Conservation (phyloP, 2,888 invertebrate species). For the Apodemia hepburni region DNA sequence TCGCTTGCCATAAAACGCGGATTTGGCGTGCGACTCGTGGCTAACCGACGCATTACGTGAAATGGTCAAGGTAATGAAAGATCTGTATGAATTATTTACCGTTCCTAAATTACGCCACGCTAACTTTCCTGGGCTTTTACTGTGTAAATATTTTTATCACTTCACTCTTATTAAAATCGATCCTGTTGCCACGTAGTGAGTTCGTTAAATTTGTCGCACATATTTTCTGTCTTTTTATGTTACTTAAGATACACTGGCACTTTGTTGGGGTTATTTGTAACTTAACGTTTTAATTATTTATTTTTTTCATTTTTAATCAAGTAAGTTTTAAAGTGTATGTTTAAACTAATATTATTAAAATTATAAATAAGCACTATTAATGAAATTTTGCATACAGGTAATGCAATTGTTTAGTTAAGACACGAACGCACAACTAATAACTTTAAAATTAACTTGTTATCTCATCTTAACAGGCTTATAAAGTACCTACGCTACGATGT, state of each 20-base stretch:
- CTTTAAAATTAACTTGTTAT: background rate
- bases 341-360: background rate
- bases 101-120: conserved; percentile 62
- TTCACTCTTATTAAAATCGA: conserved; percentile 11
- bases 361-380: background rate
- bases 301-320: background rate
- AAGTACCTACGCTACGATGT: no score
- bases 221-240: background rate
- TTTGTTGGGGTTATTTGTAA: conserved; percentile 10
- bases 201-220: conserved; percentile 13
- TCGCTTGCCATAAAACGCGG: conserved; percentile 48
- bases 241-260: conserved; percentile 10
- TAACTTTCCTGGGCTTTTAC: conserved; percentile 49
- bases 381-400: background rate
- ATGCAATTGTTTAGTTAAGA: background rate
- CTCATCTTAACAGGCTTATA: background rate
- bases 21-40: conserved; percentile 51
- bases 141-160: conserved; percentile 14
- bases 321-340: conserved; percentile 4
- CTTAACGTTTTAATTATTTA: background rate
- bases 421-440: background rate
- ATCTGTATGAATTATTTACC: conserved; percentile 67
- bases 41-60: conserved; percentile 66
- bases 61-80: conserved; percentile 77
- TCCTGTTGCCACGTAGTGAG: conserved; percentile 2